Percentiles rank a stretch among this genome's conserved stretches.
Conservation (phyloP, 2,888 invertebrate genomes). For the Prosapia bicincta region DNA sequence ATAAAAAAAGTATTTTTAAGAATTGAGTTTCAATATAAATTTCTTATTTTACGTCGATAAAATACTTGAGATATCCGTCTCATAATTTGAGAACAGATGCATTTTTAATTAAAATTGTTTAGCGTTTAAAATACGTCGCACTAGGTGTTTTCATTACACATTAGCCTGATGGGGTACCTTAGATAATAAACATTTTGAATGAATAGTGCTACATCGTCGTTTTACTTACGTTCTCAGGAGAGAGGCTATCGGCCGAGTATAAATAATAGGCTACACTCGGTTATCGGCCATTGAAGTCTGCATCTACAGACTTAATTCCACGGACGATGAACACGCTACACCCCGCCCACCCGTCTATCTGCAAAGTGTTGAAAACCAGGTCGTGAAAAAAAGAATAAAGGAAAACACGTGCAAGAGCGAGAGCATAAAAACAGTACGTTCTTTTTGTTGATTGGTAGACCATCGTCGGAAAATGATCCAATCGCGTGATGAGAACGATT, state of each 20-base stretch:
- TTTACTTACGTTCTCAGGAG: too few species aligned
- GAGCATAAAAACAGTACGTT: background rate
- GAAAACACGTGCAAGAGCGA: background rate
- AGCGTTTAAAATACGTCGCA: too few species aligned
- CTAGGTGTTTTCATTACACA: too few species aligned
- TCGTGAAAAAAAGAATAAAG: background rate
- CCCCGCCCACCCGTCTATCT: background rate
- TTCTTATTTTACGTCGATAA: too few species aligned
- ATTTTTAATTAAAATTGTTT: too few species aligned
- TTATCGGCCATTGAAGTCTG: background rate
- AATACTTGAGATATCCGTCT: too few species aligned
- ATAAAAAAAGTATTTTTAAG: too few species aligned
- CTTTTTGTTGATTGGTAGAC: constrained; percentile 19
- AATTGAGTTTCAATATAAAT: too few species aligned
- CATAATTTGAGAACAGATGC: too few species aligned
- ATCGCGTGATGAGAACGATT: constrained; percentile 19
- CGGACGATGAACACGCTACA: background rate
- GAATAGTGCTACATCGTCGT: too few species aligned
- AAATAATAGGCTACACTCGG: background rate
- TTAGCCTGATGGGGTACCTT: too few species aligned
- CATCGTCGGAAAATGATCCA: constrained; percentile 20
- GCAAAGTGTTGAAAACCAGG: background rate
- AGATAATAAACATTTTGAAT: too few species aligned
- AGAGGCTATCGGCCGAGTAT: background rate
- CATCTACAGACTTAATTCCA: background rate